Conservation (phyloP, 2,113 vertebrate genomes). For the Acinonyx jubatus region DNA sequence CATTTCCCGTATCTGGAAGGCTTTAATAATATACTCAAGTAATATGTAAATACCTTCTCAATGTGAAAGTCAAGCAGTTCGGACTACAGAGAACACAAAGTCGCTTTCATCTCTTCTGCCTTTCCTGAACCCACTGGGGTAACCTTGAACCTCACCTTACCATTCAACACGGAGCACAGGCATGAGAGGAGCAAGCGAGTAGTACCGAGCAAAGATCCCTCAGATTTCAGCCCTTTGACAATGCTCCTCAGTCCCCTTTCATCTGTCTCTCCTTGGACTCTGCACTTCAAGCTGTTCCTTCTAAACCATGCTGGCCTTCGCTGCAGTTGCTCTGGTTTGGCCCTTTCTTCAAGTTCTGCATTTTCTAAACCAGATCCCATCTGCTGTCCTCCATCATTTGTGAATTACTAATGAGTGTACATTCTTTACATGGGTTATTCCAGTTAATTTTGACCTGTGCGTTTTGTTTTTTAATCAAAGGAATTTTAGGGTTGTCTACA, state of each 20-base stretch:
- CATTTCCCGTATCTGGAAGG: neutral
- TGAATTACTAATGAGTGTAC: neutral
- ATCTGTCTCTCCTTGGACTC: neutral
- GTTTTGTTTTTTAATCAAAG: neutral
- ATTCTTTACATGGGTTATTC: neutral
- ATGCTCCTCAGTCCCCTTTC: neutral
- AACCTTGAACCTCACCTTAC: neutral
- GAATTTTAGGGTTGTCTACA: neutral
- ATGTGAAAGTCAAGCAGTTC: neutral
- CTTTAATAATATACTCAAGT: neutral
- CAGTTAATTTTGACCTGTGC: neutral
- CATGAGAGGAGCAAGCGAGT: neutral
- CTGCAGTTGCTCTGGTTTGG: neutral
- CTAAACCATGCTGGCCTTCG: neutral
- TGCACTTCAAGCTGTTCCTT: neutral
- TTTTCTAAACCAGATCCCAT: neutral
- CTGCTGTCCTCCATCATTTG: neutral
- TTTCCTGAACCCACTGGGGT: neutral
- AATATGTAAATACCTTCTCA: neutral
- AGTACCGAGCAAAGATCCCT: neutral
- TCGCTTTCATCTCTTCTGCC: neutral
- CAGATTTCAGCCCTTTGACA: neutral
- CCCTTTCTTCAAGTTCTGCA: neutral
- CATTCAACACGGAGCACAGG: neutral
- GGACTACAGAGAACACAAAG: neutral